Base-by-base conservation (phyloP, 1,140 invertebrate genomes). In the Odontomachus brunneus region DNA sequence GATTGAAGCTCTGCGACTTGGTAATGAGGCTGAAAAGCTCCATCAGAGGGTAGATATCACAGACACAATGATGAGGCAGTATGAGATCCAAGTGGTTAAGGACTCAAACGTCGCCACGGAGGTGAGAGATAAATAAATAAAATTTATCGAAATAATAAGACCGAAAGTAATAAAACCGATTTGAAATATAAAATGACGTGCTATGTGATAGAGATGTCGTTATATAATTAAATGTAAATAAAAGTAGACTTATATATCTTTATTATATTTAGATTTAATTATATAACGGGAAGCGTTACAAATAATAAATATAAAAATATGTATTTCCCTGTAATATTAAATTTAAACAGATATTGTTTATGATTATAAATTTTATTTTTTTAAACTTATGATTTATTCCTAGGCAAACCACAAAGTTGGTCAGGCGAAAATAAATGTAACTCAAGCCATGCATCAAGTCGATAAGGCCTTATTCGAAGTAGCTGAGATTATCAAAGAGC, bases 341-440 rank as follows among this genome's bases (percentile, higher is more conserved):
- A 44, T 44, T 11, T 3, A 7, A 7, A 7, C 3, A 15, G 19
- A 51, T 17, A 9, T 65, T 0, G 29, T 2, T 60, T 44, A 38
- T 14, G 48, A 12, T 53, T 5, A 3, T 14, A 51, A 48, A 62
- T 48, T 48, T 9, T 1, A 51, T 19, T 66, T 24, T 33, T n/a
- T 53, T 38, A 53, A 44, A 53, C 7, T 66, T 1, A 15, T 69
- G 24, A 83, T 81, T 91, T 82, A 84, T 90, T 87, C 89, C 82
- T 88, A 96, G 95, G 96, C 96, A 2, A 95, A 96, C 86, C 94
- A 95, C 85, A 95, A 98, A 95, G 98, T 99, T 17, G 97, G 97
- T 49, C 96, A 98, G 94, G 98, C 98, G 1, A 98, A 98, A 91
- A 97, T 96, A 19, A 97, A 97, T 82, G 97, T 98, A 0, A 94